phyloP scores from a whole-genome alignment of 2,113 vertebrate species.

The Myrmecobius fasciatus region DNA sequence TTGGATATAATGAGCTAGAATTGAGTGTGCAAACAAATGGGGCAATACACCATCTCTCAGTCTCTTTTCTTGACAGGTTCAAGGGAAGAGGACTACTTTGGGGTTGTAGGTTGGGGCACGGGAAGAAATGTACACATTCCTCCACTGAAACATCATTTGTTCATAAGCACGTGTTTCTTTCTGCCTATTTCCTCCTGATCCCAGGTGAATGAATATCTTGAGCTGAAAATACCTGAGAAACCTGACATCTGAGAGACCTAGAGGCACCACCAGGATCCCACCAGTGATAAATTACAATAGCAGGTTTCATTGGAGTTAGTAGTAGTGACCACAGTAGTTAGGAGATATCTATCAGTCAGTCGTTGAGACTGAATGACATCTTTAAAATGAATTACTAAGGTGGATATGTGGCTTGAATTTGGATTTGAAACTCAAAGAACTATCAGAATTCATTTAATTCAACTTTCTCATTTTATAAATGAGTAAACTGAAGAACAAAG shows the following conservation, averaged over 20 bases:
- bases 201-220: neutral
- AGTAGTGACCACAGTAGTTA: neutral
- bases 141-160: neutral
- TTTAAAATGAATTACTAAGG: neutral
- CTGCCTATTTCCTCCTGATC: neutral
- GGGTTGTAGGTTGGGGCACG: neutral
- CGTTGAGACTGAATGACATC: neutral
- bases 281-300: neutral
- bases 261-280: neutral
- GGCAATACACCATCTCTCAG: neutral
- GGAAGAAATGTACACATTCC: neutral
- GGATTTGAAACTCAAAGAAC: neutral
- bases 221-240: neutral
- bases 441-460: neutral
- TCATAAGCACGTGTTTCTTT: neutral
- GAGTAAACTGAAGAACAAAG: neutral
- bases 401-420: neutral
- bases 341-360: too few species aligned
- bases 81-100: neutral
- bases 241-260: neutral
- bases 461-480: neutral
- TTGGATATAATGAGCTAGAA: neutral
- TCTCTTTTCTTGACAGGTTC: too few species aligned
- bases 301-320: neutral
- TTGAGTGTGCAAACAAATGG: neutral